phyloP scores from a whole-genome alignment of 2,113 vertebrate genomes.

The Solea senegalensis region DNA sequence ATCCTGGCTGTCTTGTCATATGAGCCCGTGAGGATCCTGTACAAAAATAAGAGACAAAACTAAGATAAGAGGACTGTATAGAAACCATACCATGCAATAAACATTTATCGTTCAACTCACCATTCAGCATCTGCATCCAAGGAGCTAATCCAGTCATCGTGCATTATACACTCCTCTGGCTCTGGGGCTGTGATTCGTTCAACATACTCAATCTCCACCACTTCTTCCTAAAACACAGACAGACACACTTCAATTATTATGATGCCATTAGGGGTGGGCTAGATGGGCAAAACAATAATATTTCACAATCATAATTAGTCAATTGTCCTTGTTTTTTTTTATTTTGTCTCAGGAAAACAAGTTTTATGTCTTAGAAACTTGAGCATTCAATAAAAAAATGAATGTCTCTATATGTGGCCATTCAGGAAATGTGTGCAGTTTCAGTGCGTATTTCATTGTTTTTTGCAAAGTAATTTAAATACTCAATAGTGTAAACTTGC shows the following conservation, averaged over 20 bases:
- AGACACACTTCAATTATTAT: not conserved
- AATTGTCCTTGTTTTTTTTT: no score
- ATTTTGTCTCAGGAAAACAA: no score
- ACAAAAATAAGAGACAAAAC: not conserved
- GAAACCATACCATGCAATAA: not conserved
- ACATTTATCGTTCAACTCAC: slow-evolving; percentile 68
- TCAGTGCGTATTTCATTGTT: no score
- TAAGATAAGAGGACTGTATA: no score
- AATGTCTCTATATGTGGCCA: no score
- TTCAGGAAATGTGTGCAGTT: no score
- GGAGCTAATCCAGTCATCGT: slow-evolving; percentile 98
- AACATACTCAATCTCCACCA: slow-evolving; percentile 95
- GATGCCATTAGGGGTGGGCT: not conserved
- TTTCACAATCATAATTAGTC: no score
- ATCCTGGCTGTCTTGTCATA: slow-evolving; percentile 95
- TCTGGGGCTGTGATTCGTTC: slow-evolving; percentile 93
- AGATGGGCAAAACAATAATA: no score
- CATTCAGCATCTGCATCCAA: slow-evolving; percentile 91
- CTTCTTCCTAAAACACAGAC: slow-evolving; percentile 89
- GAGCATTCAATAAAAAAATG: no score
- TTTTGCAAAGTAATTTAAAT: no score
- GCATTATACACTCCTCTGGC: slow-evolving; percentile 95
- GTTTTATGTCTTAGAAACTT: no score
- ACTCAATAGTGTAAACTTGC: no score
- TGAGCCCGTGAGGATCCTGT: slow-evolving; percentile 95